A percentile compares a stretch with the other conserved stretches of the same genome.
phyloP scores from a whole-genome alignment of 2,888 invertebrate species.

The Thecocarcelia acutangulata region DNA sequence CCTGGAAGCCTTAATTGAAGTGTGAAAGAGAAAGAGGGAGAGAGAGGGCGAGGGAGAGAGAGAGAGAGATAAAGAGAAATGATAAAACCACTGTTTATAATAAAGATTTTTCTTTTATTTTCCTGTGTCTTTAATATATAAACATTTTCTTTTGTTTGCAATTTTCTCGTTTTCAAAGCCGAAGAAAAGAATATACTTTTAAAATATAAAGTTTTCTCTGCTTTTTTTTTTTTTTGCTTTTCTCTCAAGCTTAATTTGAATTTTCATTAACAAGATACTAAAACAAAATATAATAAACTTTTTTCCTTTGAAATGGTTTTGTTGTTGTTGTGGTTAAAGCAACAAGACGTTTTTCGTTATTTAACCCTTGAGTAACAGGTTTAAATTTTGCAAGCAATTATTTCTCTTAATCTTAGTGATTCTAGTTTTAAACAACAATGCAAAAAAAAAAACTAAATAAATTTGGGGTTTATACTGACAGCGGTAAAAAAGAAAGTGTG shows the following conservation, averaged over 20 bases:
- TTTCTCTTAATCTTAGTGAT: neutral
- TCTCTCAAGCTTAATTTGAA: constrained; percentile 60
- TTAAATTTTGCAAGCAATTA: neutral
- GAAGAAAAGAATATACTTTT: constrained; percentile 45
- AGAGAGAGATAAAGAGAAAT: neutral
- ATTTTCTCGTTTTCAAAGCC: constrained; percentile 40
- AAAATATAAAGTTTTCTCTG: constrained; percentile 23
- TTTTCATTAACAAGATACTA: constrained; percentile 67
- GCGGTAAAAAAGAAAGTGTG: no score
- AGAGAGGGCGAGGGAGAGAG: neutral
- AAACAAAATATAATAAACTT: constrained; percentile 54
- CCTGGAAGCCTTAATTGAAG: neutral
- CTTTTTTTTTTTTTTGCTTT: neutral
- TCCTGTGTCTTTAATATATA: constrained; percentile 26
- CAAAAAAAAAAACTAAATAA: no score
- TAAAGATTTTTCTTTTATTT: constrained; percentile 36
- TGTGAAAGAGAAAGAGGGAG: neutral
- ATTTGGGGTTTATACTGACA: no score
- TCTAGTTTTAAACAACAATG: no score
- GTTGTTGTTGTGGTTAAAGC: constrained; percentile 41
- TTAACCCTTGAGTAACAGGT: constrained; percentile 31
- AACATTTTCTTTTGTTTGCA: constrained; percentile 52
- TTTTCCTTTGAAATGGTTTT: constrained; percentile 38
- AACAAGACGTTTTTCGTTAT: constrained; percentile 50
- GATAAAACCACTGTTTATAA: constrained; percentile 46